Conservation (phyloP, 2,888 invertebrate species). For the Heliconius cydno region DNA sequence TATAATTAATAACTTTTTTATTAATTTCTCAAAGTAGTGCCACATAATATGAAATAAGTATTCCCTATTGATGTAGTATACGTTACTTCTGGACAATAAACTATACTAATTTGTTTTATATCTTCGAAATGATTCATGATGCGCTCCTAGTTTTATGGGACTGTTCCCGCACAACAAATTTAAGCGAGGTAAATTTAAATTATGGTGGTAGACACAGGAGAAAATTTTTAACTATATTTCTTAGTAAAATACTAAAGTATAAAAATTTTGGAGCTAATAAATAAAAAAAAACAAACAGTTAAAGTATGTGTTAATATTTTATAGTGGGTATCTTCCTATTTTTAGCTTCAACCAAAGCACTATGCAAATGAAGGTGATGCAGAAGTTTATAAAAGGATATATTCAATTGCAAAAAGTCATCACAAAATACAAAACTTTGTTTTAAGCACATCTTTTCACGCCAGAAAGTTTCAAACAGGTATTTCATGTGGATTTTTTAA, state of each 20-base stretch:
- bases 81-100: too few relatives aligned
- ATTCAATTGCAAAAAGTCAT: slow-evolving; percentile 85
- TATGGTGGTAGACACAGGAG: not conserved
- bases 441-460: slow-evolving; percentile 74
- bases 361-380: slow-evolving; percentile 87
- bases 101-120: not conserved
- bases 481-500: slow-evolving; percentile 25
- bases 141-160: slow-evolving; percentile 86
- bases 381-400: slow-evolving; percentile 84
- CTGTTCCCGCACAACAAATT: slow-evolving; percentile 68
- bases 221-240: not conserved
- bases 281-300: too few relatives aligned
- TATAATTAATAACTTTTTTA: too few relatives aligned
- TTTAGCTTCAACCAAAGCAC: slow-evolving; percentile 68
- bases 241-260: not conserved
- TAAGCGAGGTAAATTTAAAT: slow-evolving; percentile 43
- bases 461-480: slow-evolving; percentile 81
- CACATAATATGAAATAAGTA: too few relatives aligned
- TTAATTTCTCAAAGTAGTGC: too few relatives aligned
- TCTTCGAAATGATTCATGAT: slow-evolving; percentile 85
- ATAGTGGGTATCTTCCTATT: not conserved
- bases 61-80: too few relatives aligned
- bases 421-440: slow-evolving; percentile 86
- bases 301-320: not conserved
- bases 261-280: not conserved